phyloP scores from a whole-genome alignment of 2,113 vertebrate species.

The Prietella phreatophila region DNA sequence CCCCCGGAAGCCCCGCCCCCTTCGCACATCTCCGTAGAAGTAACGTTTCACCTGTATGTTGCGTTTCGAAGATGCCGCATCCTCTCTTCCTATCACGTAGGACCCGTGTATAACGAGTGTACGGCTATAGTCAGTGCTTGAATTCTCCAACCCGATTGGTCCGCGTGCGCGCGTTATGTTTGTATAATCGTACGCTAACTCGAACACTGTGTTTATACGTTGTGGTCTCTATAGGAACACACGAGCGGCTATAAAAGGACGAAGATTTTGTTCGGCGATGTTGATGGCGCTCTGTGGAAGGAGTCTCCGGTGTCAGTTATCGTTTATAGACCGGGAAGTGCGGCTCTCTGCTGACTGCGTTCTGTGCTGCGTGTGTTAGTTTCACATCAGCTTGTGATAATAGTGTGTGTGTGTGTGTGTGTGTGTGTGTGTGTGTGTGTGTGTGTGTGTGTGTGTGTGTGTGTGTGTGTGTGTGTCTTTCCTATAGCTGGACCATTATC shows the following conservation, averaged over 20 bases:
- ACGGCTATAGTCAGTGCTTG: background rate
- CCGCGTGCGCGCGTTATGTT: background rate
- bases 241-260: too few relatives aligned
- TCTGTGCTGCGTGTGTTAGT: background rate
- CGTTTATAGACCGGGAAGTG: background rate
- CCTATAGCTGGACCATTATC: conserved; percentile 89
- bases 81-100: too few relatives aligned
- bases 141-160: background rate
- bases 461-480: background rate
- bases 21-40: background rate
- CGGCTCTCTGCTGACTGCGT: background rate
- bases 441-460: conserved; percentile 17
- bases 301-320: background rate
- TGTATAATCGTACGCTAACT: background rate
- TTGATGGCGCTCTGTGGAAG: too few relatives aligned
- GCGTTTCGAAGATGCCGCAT: background rate
- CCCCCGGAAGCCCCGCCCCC: background rate
- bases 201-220: background rate
- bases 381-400: conserved; percentile 1
- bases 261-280: background rate
- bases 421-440: conserved; percentile 33
- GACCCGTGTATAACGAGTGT: background rate
- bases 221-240: background rate
- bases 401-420: conserved; percentile 35
- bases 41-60: background rate